These are phyloP conservation scores for Thunnus albacares DNA, from an alignment of 2,797 vertebrate genomes.

Conservation along the genomic window DNA sequence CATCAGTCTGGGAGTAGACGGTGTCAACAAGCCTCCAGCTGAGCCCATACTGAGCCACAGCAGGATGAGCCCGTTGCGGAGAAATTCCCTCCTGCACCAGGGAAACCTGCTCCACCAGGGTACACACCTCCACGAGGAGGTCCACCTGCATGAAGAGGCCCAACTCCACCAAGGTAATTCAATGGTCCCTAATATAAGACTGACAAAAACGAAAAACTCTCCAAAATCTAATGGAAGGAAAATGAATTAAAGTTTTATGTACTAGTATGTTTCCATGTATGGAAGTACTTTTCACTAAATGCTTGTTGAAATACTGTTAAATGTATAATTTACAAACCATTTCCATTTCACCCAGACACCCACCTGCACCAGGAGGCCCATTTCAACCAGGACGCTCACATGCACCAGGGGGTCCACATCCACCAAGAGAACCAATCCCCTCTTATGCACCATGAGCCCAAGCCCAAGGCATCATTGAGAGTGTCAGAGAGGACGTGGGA, in stretches of 20 bases:
- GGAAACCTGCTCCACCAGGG: constrained; percentile 74
- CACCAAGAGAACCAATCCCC: constrained; percentile 80
- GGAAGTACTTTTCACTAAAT: neutral
- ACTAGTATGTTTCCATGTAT: neutral
- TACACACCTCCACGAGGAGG: constrained; percentile 66
- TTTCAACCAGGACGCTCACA: constrained; percentile 54
- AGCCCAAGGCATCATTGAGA: constrained; percentile 82
- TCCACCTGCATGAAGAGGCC: constrained; percentile 72
- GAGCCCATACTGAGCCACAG: constrained; percentile 80
- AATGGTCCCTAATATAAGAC: neutral
- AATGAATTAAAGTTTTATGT: neutral
- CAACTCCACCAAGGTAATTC: constrained; percentile 71
- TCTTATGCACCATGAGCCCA: constrained; percentile 80
- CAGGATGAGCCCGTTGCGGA: constrained; percentile 76
- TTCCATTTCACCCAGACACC: constrained; percentile 46
- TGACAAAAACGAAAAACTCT: too few relatives aligned
- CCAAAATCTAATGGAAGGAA: neutral
- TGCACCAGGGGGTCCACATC: constrained; percentile 70
- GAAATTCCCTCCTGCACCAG: constrained; percentile 77
- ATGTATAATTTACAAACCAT: neutral
- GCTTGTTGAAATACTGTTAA: neutral
- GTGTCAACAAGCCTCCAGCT: constrained; percentile 82
- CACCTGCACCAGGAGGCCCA: constrained; percentile 34
- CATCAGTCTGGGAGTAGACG: constrained; percentile 91
- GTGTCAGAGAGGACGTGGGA: constrained; percentile 90